Conservation (phyloP, 2,113 vertebrate genomes). For the Nothoprocta pentlandii region DNA sequence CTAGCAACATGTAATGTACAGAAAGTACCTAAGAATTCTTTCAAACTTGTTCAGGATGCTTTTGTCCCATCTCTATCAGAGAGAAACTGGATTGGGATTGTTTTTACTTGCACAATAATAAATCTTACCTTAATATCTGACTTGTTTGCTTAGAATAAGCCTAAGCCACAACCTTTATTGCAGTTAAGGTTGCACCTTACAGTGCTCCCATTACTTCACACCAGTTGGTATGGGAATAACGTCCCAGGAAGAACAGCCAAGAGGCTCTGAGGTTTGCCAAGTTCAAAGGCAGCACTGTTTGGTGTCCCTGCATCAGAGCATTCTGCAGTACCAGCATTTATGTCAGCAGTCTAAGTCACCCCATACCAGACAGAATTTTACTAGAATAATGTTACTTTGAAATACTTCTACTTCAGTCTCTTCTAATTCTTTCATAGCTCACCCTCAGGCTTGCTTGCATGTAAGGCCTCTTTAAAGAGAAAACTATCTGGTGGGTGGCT, state of each 20-base stretch:
- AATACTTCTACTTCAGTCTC: neutral
- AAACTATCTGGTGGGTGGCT: neutral
- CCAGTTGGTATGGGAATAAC: neutral
- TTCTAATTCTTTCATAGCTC: neutral
- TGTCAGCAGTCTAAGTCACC: neutral
- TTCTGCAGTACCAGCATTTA: neutral
- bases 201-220: neutral
- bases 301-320: neutral
- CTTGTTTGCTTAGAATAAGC: neutral
- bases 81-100: neutral
- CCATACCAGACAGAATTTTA: constrained; percentile 15
- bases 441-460: constrained; percentile 1
- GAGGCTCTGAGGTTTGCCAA: neutral
- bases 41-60: neutral
- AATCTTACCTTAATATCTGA: neutral
- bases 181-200: neutral
- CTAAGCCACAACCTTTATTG: neutral
- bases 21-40: neutral
- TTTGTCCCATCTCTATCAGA: neutral
- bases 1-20: neutral
- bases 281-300: neutral
- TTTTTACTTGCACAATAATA: neutral
- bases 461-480: neutral
- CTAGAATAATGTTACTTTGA: neutral
- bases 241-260: neutral